Conservation (phyloP, 2,888 invertebrate species). For the Phalera bucephala region DNA sequence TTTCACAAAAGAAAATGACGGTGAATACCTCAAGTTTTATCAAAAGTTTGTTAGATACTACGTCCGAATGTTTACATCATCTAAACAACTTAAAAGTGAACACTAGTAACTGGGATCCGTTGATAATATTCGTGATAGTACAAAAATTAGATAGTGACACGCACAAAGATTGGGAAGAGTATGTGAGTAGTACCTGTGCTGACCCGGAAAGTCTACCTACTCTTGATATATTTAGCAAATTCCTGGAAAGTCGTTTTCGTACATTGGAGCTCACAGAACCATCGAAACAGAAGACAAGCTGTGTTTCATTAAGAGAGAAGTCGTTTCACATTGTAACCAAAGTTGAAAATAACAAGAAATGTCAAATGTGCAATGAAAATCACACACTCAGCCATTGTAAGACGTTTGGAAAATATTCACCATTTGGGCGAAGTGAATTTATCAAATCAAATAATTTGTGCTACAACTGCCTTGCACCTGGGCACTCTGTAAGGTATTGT, state of each 20-base stretch:
- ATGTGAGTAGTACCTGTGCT: no score
- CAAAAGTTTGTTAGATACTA: constrained; percentile 2
- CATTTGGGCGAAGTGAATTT: constrained; percentile 20
- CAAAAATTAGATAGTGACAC: background rate
- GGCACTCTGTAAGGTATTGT: constrained; percentile 23
- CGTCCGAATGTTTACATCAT: constrained; percentile 3
- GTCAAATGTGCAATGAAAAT: constrained; percentile 17
- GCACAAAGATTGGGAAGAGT: no score
- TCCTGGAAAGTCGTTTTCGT: no score
- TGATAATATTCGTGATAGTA: background rate
- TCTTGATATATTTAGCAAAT: no score
- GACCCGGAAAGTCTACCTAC: no score
- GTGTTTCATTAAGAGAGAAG: no score
- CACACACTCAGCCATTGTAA: constrained; percentile 27
- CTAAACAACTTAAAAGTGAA: background rate
- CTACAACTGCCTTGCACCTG: constrained; percentile 26
- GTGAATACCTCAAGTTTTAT: background rate
- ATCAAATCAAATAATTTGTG: constrained; percentile 19
- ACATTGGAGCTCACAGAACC: no score
- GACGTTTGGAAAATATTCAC: constrained; percentile 15
- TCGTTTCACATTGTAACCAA: no score
- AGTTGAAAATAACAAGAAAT: background rate
- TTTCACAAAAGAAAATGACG: background rate
- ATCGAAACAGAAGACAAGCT: no score
- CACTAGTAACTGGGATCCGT: no score